Evolutionary conservation across 1,140 invertebrate genomes (phyloP), one percentile per base, ranked within the genome.

Genomic region (Glossosoma conforme): DNA sequence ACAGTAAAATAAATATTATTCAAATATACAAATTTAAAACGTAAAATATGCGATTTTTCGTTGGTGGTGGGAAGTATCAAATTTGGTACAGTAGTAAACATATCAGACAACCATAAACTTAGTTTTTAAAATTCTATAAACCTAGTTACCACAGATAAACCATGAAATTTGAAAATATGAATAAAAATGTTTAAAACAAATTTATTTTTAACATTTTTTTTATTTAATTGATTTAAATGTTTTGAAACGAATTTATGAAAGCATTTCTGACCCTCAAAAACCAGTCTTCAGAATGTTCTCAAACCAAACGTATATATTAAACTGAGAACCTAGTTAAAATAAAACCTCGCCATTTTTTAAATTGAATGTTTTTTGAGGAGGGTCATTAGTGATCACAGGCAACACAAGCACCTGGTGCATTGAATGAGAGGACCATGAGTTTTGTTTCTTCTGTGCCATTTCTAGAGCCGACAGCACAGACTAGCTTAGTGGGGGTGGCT

Each of bases 371-470:
- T 19, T 19, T 17, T 11, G 10, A 17, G 17, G 20, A 20, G 38
- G 17, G 20, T 44, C 36, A 35, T 19, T 72, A 73, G 65, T 72
- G 66, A 40, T 69, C 65, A 50, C 78, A 80, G 62, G 77, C 78
- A 33, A 72, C 67, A 63, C 78, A 80, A 18, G 77, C 75, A 24
- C 77, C 77, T 50, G 93, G 89, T 32, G 91, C 86, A 69, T 97
- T 94, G 75, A 98, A 98, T 72, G 98, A 93, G 41, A 98, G 77
- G 9, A 99, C 93, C 53, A 99, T 80, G 6, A 99, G 79, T 74
- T 99, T 98, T 0, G 97, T 99, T 74, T 99, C 96, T 74, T 99
- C 97, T 0, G 95, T 98, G 17, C 95, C 94, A 65, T 98, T 98
- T 9, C 97, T 81, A 60, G 93, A 97, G 37, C 97, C 97, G 2